Base-by-base conservation (phyloP, 2,888 invertebrate species). In the Ochropleura plecta region DNA sequence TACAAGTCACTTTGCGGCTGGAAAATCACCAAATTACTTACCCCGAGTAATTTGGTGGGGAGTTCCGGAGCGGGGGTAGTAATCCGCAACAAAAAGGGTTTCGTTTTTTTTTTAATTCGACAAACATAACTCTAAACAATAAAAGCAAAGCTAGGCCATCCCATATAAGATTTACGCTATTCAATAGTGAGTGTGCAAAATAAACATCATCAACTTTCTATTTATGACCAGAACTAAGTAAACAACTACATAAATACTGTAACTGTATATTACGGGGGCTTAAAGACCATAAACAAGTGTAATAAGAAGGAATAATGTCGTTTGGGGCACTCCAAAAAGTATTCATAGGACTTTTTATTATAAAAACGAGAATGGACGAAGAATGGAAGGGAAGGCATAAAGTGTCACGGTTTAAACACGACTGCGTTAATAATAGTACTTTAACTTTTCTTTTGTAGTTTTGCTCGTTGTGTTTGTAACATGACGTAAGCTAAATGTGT, bases 201-300 rank as follows among this genome's bases (percentile, higher is more conserved):
- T 76, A 86, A 82, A 84, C 63, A 79, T 77, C 71, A 76, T 81
- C 66, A 80, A 82, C 30, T 67, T 18, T 44, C 49, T 84, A 75
- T 84, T 81, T 80, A 78, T 60, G 59, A 53, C 72, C 48, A 68
- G 44, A 73, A 40, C 40, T 16, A 49, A 81, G 85, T 83, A 79
- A 86, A 87, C 83, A 88, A 82, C 65, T 63, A 78, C 71, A 77
- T 84, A 78, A 86, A 84, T 79, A 82, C 59, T 44, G 16, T 63
- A 63, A 82, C 60, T 53, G 53, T 76, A 69, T 70, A 62, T 66
- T 48, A 48, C 63, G 42, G 62, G 55, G 59, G 70, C 42, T 70
- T 70, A 53, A 70, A 73, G 46, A 44, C 73, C 48, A 77, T 81
- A 86, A 71, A 83, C 57, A 77, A 83, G 30, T 60, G 71, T 76